These are phyloP conservation scores for Pocillopora damicornis DNA, from an alignment of 64 coral and sea anemone genomes.

Conservation along the genomic window DNA sequence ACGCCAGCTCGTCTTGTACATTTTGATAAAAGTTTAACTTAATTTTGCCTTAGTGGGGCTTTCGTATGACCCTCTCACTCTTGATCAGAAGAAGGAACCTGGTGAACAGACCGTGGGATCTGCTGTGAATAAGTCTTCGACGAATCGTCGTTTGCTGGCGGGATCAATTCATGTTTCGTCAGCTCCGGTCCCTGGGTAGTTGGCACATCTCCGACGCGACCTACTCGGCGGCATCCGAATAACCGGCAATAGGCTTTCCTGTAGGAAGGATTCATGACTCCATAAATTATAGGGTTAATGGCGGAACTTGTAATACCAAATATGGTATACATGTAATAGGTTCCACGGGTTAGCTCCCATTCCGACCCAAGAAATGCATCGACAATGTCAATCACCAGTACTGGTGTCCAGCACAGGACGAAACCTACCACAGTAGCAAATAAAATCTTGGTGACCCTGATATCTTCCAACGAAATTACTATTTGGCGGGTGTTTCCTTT, in stretches of 20 bases:
- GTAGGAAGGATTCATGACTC: slow-evolving; percentile 31
- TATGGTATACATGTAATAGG: slow-evolving; percentile 33
- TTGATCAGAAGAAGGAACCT: too few relatives aligned
- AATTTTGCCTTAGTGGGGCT: too few relatives aligned
- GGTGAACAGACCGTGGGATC: too few relatives aligned
- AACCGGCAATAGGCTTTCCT: slow-evolving; percentile 1
- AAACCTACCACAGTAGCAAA: slow-evolving; percentile 19
- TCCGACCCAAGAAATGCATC: slow-evolving; percentile 11
- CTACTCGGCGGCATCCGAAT: neutral
- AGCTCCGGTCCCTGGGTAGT: neutral
- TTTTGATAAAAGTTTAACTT: too few relatives aligned
- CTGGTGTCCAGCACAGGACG: slow-evolving; percentile 14
- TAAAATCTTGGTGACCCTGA: slow-evolving; percentile 44
- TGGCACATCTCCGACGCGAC: neutral
- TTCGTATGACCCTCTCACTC: too few relatives aligned
- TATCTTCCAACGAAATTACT: slow-evolving; percentile 41
- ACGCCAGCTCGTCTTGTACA: too few relatives aligned
- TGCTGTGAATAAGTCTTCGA: too few relatives aligned
- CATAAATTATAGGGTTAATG: slow-evolving; percentile 25
- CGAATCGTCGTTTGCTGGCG: too few relatives aligned
- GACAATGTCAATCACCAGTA: slow-evolving; percentile 8
- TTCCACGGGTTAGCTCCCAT: slow-evolving; percentile 3
- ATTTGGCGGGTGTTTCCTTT: neutral
- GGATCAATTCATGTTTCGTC: neutral
- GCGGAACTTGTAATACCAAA: slow-evolving; percentile 32